Evolutionary conservation across 2,113 vertebrate species (phyloP), one percentile per base, ranked within the genome.

Genomic region (Pterocles gutturalis): DNA sequence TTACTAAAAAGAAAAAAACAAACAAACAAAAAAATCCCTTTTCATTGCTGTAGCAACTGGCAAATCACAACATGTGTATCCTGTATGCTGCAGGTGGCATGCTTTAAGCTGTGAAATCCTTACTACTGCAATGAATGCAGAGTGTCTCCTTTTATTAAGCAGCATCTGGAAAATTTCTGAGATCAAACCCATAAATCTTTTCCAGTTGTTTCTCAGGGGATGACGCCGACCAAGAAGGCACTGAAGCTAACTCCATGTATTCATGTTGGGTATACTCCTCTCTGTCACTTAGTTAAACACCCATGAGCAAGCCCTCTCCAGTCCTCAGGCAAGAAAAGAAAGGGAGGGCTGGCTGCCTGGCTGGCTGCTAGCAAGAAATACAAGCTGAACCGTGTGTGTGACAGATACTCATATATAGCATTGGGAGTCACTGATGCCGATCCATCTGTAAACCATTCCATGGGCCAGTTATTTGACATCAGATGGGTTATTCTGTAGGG

Each of bases 311-410:
- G 88, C 87, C 85, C 76, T 91, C 75, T 69, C 46, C 20, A 10
- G 18, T 69, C 34, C 51, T 93, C 38, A 13, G 33, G 62, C 48
- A 79, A 28, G 66, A 53, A 38, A 70, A 75, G 36, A 8, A n/a
- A 89, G 84, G 51, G 93, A 95, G 79, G 93, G 26, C 26, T 79
- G 96, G 89, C 94, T 76, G 78, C 90, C 21, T 19, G 72, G 54
- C 66, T 94, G 97, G 91, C 88, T 96, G 85, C 93, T 96, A 94
- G 79, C 83, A 89, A 97, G 89, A 92, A 97, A 95, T 43, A 90
- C 89, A 94, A 96, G 69, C 86, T 41, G 24, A 93, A 98, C 97
- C 98, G 98, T 98, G 97, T 98, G 98, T 91, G 96, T 87, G 95
- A 97, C 97, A 98, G 98, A 98, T 92, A 97, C 96, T 93, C 54